Evolutionary conservation across 2,113 vertebrate genomes (phyloP).

Genomic region (Scatophagus argus): DNA sequence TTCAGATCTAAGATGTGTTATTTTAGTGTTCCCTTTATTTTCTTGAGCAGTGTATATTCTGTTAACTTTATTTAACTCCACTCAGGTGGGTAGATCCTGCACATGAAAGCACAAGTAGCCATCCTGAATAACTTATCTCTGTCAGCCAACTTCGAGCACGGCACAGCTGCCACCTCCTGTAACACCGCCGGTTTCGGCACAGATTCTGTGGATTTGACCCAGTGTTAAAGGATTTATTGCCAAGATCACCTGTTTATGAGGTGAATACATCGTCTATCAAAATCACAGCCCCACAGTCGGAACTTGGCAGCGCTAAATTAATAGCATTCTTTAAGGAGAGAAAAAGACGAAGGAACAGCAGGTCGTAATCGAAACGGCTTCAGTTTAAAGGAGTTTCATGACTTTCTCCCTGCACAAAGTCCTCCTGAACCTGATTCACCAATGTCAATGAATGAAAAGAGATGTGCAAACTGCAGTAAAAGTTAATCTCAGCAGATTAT

Average conservation of each 20-base stretch:
- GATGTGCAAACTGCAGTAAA: background rate
- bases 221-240: conserved; percentile 43
- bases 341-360: conserved; percentile 13
- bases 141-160: conserved; percentile 11
- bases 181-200: conserved; percentile 1
- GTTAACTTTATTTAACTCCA: background rate
- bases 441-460: background rate
- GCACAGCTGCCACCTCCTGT: conserved; percentile 14
- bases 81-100: background rate
- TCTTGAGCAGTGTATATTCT: too few species aligned
- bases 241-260: conserved; percentile 40
- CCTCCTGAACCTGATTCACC: background rate
- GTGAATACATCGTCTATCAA: conserved; percentile 48
- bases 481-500: background rate
- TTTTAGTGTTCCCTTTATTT: too few species aligned
- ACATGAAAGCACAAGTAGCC: background rate
- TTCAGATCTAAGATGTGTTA: too few species aligned
- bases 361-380: conserved; percentile 2
- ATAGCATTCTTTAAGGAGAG: conserved; percentile 29
- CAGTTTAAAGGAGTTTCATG: background rate
- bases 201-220: conserved; percentile 21
- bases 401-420: background rate
- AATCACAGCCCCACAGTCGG: conserved; percentile 17
- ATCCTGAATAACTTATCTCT: conserved; percentile 22
- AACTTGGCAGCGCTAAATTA: conserved; percentile 26